Percentiles rank a stretch among this genome's conserved stretches.
phyloP scores from a whole-genome alignment of 1,140 invertebrate species.

The Berghia stephanieae region DNA sequence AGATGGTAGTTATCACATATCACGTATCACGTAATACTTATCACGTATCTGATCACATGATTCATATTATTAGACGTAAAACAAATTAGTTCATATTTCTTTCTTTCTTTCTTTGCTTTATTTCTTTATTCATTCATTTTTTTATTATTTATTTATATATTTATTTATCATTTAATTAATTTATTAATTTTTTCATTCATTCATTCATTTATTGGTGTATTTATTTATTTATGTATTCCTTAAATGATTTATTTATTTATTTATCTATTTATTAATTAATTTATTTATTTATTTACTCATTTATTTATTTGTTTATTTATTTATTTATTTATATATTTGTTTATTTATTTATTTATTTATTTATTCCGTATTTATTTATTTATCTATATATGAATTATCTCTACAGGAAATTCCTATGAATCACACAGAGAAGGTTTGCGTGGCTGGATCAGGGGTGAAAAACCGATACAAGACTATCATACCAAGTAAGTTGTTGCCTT shows the following conservation, averaged over 20 bases:
- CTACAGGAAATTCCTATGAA: slow-evolving; percentile 84
- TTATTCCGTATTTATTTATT: neutral
- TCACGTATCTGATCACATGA: no score
- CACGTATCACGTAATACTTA: no score
- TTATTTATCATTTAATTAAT: no score
- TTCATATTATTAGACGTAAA: no score
- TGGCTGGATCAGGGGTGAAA: slow-evolving; percentile 87
- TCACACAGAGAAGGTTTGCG: slow-evolving; percentile 85
- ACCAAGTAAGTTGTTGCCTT: slow-evolving; percentile 76
- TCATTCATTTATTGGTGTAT: neutral
- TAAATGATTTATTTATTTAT: neutral
- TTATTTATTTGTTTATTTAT: neutral
- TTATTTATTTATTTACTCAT: neutral
- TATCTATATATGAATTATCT: neutral
- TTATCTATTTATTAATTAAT: neutral
- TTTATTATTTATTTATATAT: no score
- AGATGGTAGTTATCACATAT: no score
- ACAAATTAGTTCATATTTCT: no score
- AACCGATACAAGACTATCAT: slow-evolving; percentile 90
- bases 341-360: neutral
- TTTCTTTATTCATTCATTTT: no score
- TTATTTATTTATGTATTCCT: neutral
- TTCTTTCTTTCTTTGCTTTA: no score
- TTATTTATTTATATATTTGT: neutral
- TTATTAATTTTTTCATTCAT: no score